These are phyloP conservation scores for Pseudococcus longispinus DNA, from an alignment of 2,888 invertebrate species.

Conservation along the genomic window DNA sequence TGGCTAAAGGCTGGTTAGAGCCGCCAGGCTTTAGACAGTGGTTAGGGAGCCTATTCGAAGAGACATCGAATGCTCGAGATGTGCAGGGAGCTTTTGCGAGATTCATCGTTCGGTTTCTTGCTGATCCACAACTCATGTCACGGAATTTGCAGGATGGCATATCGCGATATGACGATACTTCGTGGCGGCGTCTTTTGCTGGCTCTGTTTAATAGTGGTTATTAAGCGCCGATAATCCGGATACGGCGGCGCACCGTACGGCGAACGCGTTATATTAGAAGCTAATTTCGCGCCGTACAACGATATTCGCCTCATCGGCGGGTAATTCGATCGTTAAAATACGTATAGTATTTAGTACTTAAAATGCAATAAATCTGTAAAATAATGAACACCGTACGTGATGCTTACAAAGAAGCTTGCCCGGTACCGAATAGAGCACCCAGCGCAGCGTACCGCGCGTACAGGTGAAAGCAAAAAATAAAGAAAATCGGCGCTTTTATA, in stretches of 20 bases:
- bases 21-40: no score
- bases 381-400: conserved; percentile 15
- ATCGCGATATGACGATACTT: no score
- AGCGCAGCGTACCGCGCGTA: background rate
- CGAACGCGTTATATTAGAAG: background rate
- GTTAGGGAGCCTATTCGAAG: no score
- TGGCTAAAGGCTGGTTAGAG: no score
- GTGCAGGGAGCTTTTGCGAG: no score
- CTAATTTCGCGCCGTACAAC: background rate
- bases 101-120: background rate
- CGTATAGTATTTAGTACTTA: background rate
- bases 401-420: conserved; percentile 1
- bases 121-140: background rate
- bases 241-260: background rate
- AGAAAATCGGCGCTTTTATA: conserved; percentile 9
- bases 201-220: background rate
- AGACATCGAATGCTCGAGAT: no score
- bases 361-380: conserved; percentile 17
- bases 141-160: background rate
- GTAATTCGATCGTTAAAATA: conserved; percentile 22
- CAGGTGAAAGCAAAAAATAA: background rate
- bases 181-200: background rate
- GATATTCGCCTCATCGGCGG: background rate
- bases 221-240: background rate
- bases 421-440: background rate